Evolutionary conservation across 2,797 vertebrate species (phyloP).

Genomic region (Syngnathus acus): DNA sequence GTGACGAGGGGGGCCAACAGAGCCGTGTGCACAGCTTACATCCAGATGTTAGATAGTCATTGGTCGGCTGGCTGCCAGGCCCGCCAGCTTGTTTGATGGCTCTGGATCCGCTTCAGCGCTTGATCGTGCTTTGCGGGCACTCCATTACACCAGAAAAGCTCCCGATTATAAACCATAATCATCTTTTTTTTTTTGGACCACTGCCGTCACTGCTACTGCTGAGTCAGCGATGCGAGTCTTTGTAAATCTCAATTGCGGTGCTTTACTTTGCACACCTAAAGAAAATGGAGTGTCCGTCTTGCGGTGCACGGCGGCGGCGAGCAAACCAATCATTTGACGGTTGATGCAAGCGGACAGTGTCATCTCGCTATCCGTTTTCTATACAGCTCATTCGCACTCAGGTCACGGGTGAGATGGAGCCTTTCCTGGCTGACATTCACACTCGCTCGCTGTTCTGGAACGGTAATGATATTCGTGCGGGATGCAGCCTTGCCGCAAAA

Average conservation of each 20-base stretch:
- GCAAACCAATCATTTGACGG: neutral
- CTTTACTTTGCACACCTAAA: neutral
- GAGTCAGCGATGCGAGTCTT: slow-evolving; percentile 42
- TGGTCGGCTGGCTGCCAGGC: slow-evolving; percentile 57
- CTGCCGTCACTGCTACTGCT: slow-evolving; percentile 30
- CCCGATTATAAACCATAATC: slow-evolving; percentile 64
- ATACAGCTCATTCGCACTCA: neutral
- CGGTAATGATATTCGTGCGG: neutral
- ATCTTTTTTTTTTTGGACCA: slow-evolving; percentile 38
- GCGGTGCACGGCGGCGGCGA: neutral
- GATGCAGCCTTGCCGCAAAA: too few species aligned
- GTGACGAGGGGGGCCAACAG: slow-evolving; percentile 54
- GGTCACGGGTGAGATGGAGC: neutral
- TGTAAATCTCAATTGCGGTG: neutral
- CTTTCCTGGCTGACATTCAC: neutral
- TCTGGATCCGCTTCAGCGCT: slow-evolving; percentile 60
- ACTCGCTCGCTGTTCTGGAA: neutral
- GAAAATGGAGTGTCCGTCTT: neutral
- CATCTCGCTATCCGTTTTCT: neutral
- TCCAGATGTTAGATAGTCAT: slow-evolving; percentile 58
- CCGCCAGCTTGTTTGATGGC: slow-evolving; percentile 54
- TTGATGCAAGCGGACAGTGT: neutral
- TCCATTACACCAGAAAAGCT: slow-evolving; percentile 63
- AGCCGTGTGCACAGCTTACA: slow-evolving; percentile 62
- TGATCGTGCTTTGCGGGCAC: slow-evolving; percentile 64